Percentiles rank a stretch among this genome's conserved stretches.
phyloP scores from a whole-genome alignment of 2,888 invertebrate genomes.

The Melikaiella ostensackeni region DNA sequence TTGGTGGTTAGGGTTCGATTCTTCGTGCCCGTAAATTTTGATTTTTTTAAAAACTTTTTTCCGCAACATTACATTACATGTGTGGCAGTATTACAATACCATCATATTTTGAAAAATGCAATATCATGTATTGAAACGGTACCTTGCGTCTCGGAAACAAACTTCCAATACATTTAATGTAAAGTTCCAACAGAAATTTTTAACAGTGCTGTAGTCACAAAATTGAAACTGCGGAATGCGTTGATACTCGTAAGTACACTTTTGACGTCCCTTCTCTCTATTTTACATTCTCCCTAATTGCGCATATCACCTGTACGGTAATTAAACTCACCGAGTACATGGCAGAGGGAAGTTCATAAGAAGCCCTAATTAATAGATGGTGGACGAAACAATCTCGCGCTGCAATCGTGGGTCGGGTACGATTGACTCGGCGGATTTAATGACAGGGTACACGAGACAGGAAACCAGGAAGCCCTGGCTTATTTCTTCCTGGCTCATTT shows the following conservation, averaged over 20 bases:
- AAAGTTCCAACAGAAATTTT: too few relatives aligned
- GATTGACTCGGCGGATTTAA: neutral
- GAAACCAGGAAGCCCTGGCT: conserved; percentile 65
- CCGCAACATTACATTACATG: too few relatives aligned
- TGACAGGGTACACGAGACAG: conserved; percentile 56
- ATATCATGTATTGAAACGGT: too few relatives aligned
- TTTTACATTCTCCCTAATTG: neutral
- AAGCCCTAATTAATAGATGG: neutral
- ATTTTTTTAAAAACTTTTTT: too few relatives aligned
- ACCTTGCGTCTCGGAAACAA: too few relatives aligned
- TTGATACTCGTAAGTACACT: neutral
- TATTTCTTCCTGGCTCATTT: conserved; percentile 55
- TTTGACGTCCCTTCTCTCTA: neutral
- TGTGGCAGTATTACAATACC: too few relatives aligned
- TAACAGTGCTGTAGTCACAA: neutral
- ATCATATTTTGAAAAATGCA: too few relatives aligned
- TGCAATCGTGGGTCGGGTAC: neutral
- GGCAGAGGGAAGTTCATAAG: neutral
- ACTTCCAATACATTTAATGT: too few relatives aligned
- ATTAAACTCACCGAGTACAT: neutral
- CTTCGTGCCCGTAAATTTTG: too few relatives aligned
- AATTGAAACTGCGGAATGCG: neutral
- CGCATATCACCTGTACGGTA: neutral
- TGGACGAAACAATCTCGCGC: neutral
- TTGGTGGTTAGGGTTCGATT: too few relatives aligned